phyloP scores from a whole-genome alignment of 2,113 vertebrate species.

The Thamnophis sirtalis region DNA sequence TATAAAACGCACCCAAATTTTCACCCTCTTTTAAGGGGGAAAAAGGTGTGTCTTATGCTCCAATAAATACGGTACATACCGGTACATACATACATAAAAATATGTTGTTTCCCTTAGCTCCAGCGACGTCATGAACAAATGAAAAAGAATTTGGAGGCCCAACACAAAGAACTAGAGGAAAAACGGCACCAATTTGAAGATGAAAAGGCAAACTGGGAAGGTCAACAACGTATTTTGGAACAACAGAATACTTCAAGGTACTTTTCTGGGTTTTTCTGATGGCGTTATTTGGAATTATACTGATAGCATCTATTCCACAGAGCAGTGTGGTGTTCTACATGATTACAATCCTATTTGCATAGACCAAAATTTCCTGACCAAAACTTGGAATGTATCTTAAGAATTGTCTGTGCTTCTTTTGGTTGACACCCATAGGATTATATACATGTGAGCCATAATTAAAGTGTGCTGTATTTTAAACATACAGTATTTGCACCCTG shows the following conservation, averaged over 20 bases:
- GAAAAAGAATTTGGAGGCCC: slow-evolving; percentile 98
- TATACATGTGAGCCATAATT: too few species aligned
- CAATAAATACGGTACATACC: too few species aligned
- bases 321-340: not conserved
- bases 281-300: not conserved
- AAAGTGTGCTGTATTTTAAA: too few species aligned
- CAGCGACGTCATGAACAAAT: slow-evolving; percentile 96
- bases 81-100: too few species aligned
- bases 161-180: slow-evolving; percentile 96
- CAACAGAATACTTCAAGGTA: slow-evolving; percentile 95
- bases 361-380: too few species aligned
- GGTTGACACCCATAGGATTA: too few species aligned
- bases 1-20: too few species aligned
- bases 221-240: slow-evolving; percentile 89
- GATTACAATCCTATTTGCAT: not conserved
- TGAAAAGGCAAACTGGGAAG: slow-evolving; percentile 90
- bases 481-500: not conserved
- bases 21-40: too few species aligned
- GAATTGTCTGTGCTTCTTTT: too few species aligned
- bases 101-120: slow-evolving; percentile 69
- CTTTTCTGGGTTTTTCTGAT: not conserved
- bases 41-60: too few species aligned
- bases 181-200: slow-evolving; percentile 94
- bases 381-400: too few species aligned
- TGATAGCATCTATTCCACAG: too few species aligned